These are phyloP conservation scores for Marcusenius ussheri DNA, from an alignment of 2,113 vertebrate genomes.

Conservation along the genomic window DNA sequence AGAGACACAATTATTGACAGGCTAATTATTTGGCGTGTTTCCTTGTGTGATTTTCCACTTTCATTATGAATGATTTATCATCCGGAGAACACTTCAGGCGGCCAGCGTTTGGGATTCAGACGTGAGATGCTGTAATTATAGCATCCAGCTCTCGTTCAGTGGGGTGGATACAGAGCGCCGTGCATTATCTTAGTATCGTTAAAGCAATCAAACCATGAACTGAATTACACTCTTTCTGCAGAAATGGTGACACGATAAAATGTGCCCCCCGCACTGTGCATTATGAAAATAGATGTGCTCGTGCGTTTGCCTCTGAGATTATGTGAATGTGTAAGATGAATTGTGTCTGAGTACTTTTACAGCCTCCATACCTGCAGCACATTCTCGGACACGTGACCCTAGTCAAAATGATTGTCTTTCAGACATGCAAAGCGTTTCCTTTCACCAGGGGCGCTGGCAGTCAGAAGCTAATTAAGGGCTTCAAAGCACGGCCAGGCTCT, in stretches of 20 bases:
- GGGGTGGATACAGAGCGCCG: not conserved
- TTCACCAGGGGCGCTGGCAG: not conserved
- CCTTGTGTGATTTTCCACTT: not conserved
- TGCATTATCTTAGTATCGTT: not conserved
- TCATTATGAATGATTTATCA: conserved; percentile 11
- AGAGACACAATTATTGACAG: conserved; percentile 2
- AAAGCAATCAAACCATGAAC: not conserved
- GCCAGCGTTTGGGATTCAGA: not conserved
- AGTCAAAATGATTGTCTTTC: not conserved
- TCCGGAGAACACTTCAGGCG: not conserved
- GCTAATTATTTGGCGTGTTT: conserved; percentile 1
- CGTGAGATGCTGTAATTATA: not conserved
- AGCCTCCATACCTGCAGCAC: not conserved
- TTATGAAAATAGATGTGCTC: not conserved
- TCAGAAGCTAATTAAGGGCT: conserved; percentile 5
- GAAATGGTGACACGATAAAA: not conserved
- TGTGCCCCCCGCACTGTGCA: not conserved
- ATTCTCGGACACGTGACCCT: not conserved
- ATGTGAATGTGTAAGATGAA: not conserved
- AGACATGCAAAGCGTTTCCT: not conserved
- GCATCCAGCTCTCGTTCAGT: not conserved
- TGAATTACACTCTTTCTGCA: not conserved
- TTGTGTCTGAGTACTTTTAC: not conserved
- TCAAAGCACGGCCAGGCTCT: not conserved
- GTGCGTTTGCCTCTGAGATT: not conserved